Percentiles rank a stretch among this genome's conserved stretches.
phyloP scores from a whole-genome alignment of 2,888 invertebrate species.

The Myopa testacea region DNA sequence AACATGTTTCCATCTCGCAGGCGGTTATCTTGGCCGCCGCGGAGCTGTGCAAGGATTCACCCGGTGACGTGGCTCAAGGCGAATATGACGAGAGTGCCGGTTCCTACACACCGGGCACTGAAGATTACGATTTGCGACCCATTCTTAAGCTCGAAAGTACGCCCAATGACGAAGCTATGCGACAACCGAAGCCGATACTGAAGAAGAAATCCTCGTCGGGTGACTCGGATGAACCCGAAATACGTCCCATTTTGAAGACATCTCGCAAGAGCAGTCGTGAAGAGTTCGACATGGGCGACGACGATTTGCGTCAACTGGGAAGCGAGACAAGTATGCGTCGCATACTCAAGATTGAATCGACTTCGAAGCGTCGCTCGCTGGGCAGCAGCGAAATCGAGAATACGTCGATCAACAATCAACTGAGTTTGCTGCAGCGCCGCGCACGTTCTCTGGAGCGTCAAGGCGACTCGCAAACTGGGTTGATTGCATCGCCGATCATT shows the following conservation, averaged over 20 bases:
- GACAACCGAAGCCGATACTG: conserved; percentile 80
- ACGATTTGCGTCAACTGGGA: conserved; percentile 41
- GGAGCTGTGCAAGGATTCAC: conserved; percentile 69
- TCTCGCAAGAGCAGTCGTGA: conserved; percentile 77
- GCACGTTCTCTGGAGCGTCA: conserved; percentile 69
- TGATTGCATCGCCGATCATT: conserved; percentile 68
- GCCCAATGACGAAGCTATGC: conserved; percentile 58
- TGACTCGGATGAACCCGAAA: conserved; percentile 78
- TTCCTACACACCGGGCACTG: conserved; percentile 52
- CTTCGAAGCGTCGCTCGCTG: conserved; percentile 64
- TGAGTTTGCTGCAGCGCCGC: conserved; percentile 57
- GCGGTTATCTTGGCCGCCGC: conserved; percentile 68
- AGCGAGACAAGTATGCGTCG: conserved; percentile 54
- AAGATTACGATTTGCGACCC: conserved; percentile 77
- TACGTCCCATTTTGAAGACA: conserved; percentile 82
- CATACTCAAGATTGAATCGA: conserved; percentile 65
- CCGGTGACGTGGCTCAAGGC: conserved; percentile 40
- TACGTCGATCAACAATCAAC: conserved; percentile 22
- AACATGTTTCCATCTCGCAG: conserved; percentile 68
- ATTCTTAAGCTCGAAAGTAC: conserved; percentile 86
- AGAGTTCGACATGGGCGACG: conserved; percentile 66
- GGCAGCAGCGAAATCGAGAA: conserved; percentile 46
- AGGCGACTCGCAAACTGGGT: conserved; percentile 70
- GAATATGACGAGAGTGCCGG: conserved; percentile 49
- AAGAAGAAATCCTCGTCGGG: conserved; percentile 88